These are phyloP conservation scores for Gambusia yucatana DNA, from an alignment of 2,797 vertebrate species.

Conservation along the genomic window DNA sequence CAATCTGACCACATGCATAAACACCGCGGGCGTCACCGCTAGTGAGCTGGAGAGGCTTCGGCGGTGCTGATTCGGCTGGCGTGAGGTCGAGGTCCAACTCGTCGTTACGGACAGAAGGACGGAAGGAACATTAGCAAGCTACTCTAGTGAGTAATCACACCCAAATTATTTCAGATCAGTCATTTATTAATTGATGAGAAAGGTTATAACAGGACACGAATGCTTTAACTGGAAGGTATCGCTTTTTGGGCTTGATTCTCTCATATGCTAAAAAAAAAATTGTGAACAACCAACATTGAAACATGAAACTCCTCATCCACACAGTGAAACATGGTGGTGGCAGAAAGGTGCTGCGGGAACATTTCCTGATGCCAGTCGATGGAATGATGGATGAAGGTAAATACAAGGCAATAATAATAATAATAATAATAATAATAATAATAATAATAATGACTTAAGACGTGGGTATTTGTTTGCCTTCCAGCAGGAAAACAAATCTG, in stretches of 20 bases:
- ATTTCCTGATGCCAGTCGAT: background rate
- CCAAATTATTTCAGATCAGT: background rate
- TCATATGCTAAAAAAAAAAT: no score
- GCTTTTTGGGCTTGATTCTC: background rate
- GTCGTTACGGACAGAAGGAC: background rate
- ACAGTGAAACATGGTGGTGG: background rate
- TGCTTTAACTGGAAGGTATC: background rate
- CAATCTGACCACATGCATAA: conserved; percentile 19
- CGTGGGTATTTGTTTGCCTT: background rate
- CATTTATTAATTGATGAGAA: background rate
- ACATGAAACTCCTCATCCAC: background rate
- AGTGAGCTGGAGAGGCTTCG: background rate
- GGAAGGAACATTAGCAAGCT: background rate
- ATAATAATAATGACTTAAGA: background rate
- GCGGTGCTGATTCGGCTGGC: background rate
- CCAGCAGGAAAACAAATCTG: background rate
- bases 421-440: no score
- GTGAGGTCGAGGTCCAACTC: background rate
- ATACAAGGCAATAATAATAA: background rate
- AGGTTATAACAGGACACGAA: background rate
- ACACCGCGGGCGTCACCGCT: background rate
- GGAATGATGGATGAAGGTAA: background rate
- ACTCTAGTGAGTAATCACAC: background rate
- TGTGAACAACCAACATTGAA: no score
- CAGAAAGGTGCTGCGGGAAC: background rate